Evolutionary conservation across 2,888 invertebrate genomes (phyloP), one percentile per base, ranked within the genome.

Genomic region (Chymomyza caudatula): DNA sequence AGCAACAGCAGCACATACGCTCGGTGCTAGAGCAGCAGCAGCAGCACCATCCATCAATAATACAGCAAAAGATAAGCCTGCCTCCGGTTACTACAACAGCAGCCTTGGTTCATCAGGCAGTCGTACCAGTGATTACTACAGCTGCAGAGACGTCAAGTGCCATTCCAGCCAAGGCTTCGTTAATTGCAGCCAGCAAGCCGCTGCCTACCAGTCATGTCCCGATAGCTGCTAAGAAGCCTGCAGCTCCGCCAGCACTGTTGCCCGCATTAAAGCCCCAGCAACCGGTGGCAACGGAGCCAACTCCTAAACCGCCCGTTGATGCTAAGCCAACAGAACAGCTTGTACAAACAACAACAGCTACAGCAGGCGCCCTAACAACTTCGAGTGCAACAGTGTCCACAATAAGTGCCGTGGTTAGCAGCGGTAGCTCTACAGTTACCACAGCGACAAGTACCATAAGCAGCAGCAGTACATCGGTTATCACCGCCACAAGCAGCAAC

Each of bases 1-100:
- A 86, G 65, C 87, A 87, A 19, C 88, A 87, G 42, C 88, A 76
- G 42, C 79, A 93, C 63, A 86, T 87, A 29, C 83, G 86, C 49
- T 69, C 65, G 8, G 79, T 85, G 5, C 60, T 85, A 49, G 78
- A 77, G 53, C 86, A 87, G 52, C 86, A 87, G 70, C 76, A 79
- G 51, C 75, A 74, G 54, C 82, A 80, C 47, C 85, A 85, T 76
- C 82, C 86, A 8, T 84, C 87, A 6, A 87, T 87, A 15, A 89
- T 88, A 60, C 89, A 89, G 51, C 88, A 88, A 62, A 88, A 88
- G 77, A 87, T 88, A 3, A 72, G 78, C 8, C 61, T 86, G 67
- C 81, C 85, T 19, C 17, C 53, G 13, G 13, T 73, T 65, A n/a
- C 64, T 54, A 44, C 65, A 63, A 47, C 20, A 49, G 19, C 69